Base-by-base conservation (phyloP, 2,888 invertebrate genomes). In the Antheraea yamamai region DNA sequence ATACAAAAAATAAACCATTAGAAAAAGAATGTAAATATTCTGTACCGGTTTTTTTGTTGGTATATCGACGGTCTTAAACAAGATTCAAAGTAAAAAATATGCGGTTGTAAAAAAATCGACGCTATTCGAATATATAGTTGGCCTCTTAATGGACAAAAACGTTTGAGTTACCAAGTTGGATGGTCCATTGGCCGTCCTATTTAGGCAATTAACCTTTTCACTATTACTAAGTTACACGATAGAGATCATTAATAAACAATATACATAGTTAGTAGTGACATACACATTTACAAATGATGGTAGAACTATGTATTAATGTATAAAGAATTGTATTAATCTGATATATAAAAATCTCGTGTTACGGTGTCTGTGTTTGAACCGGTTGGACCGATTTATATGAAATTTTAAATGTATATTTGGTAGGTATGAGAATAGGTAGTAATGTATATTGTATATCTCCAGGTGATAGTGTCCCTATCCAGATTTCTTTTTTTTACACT, bases 141-240 rank as follows among this genome's bases (percentile, higher is more conserved):
- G 64, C 14, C 12, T 61, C 61, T 73, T 35, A 73, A 73, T 73
- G n/a, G 58, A 61, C 58, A 73, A 73, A 61, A 35, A 61, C 61
- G 61, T 73, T 73, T 73, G 70, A 39, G 39, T 20, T 39, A 39
- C 39, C 70, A 70, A 70, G n/a, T 70, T n/a, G 70, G 2, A 66
- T 35, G 51, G 66, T 52, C 51, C 52, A 66, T 73, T 14, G 47
- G 66, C 64, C 23, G 72, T 66, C 39, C n/a, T 39, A 73, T 18
- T 47, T 23, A 55, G n/a, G 51, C 72, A 66, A 74, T 74, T 76
- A 72, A 68, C 76, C 68, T 72, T 74, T 76, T 55, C 66, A 66
- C 74, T 73, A 72, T 74, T 66, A 39, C 35, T n/a, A 39, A 39
- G 39, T n/a, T 70, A 20, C 70, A n/a, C 18, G 64, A 66, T 66